Evolutionary conservation across 2,113 vertebrate genomes (phyloP).

Genomic region (Rafetus swinhoei): DNA sequence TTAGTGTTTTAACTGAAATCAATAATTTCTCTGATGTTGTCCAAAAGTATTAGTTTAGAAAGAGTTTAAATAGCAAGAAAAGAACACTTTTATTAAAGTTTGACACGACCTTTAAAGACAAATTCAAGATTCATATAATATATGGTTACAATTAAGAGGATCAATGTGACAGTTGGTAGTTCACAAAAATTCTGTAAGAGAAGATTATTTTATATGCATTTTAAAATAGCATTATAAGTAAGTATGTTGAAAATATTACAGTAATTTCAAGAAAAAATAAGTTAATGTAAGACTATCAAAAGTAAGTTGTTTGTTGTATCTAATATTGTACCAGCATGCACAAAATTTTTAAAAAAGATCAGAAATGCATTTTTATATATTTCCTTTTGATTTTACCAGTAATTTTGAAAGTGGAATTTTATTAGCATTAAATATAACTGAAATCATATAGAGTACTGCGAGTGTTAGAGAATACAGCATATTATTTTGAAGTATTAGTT

Average conservation of each 20-base stretch:
- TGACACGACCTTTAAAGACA: slow-evolving; percentile 3
- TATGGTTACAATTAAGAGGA: background rate
- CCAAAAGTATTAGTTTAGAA: background rate
- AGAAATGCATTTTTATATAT: background rate
- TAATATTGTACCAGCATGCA: background rate
- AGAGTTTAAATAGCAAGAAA: slow-evolving; percentile 19
- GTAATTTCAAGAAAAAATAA: background rate
- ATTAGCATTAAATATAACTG: background rate
- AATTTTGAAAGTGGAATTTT: background rate
- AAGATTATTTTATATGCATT: background rate
- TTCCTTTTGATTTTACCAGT: background rate
- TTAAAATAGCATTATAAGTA: background rate
- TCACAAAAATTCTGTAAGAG: background rate
- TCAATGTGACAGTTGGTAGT: background rate
- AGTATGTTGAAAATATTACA: background rate
- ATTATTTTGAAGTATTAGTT: background rate
- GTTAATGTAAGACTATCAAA: background rate
- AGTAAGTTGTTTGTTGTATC: slow-evolving; percentile 15
- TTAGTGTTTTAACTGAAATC: slow-evolving; percentile 11
- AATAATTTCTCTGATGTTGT: slow-evolving; percentile 20
- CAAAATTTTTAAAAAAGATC: background rate
- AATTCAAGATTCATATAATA: background rate
- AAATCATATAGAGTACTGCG: background rate
- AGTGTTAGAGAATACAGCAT: background rate
- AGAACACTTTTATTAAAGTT: background rate